Conservation (phyloP, 2,797 vertebrate species). For the Diplodus sargus region DNA sequence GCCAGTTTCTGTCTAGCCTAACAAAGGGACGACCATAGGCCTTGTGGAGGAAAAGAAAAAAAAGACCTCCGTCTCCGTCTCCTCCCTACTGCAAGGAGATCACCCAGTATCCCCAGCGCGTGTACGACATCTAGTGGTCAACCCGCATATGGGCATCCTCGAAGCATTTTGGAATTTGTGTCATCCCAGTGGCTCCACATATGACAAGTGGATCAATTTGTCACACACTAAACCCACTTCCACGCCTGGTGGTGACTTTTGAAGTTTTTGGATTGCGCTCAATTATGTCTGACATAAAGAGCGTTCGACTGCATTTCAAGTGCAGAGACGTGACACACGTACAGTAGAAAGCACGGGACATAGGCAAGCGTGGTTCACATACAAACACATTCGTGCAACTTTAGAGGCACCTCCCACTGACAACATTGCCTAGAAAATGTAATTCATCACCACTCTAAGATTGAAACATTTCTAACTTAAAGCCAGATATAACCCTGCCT, state of each 20-base stretch:
- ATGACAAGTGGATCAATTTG: constrained; percentile 24
- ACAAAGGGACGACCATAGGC: not conserved
- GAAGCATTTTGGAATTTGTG: constrained; percentile 19
- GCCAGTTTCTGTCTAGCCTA: not conserved
- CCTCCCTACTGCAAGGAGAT: not conserved
- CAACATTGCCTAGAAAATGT: not conserved
- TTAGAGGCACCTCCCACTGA: not conserved
- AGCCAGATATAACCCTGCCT: not conserved
- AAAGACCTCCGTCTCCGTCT: not conserved
- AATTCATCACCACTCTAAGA: not conserved
- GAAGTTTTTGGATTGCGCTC: constrained; percentile 36
- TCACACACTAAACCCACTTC: constrained; percentile 30
- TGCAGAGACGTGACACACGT: not conserved
- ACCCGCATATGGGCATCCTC: not conserved
- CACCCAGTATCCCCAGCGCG: constrained; percentile 22
- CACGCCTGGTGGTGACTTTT: constrained; percentile 18
- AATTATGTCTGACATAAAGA: constrained; percentile 25
- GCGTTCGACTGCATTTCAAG: constrained; percentile 16
- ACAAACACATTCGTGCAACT: not conserved
- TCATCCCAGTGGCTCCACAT: constrained; percentile 28
- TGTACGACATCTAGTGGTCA: constrained; percentile 73
- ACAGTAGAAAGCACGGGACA: not conserved
- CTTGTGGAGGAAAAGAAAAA: not conserved
- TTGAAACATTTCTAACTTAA: not conserved
- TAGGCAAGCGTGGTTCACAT: not conserved